Evolutionary conservation across 2,113 vertebrate genomes (phyloP).

Genomic region (Aegithalos caudatus): DNA sequence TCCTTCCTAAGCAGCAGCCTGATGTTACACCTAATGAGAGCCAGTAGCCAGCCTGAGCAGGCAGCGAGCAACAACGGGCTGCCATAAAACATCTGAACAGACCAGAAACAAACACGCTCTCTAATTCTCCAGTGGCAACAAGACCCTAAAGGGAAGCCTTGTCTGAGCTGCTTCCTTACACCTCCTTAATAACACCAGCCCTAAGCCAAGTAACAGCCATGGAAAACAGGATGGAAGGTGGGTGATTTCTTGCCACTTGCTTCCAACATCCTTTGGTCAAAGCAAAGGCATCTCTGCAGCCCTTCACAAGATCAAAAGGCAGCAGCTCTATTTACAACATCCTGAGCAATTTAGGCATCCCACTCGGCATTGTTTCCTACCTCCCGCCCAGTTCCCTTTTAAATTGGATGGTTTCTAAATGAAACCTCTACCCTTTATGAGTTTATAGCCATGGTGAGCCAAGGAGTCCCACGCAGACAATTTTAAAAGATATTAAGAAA

Average conservation of each 20-base stretch:
- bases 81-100: constrained; percentile 39
- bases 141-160: constrained; percentile 64
- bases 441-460: constrained; percentile 26
- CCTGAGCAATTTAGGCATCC: constrained; percentile 71
- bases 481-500: not conserved
- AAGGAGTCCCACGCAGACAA: not conserved
- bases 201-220: constrained; percentile 63
- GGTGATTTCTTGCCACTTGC: constrained; percentile 57
- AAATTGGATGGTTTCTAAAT: constrained; percentile 46
- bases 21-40: not conserved
- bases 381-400: constrained; percentile 49
- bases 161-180: constrained; percentile 76
- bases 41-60: not conserved
- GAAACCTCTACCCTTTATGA: constrained; percentile 44
- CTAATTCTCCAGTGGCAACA: constrained; percentile 30
- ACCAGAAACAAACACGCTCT: constrained; percentile 39
- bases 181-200: constrained; percentile 71
- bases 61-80: not conserved
- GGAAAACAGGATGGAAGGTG: constrained; percentile 60
- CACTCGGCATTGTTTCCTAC: constrained; percentile 60
- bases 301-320: constrained; percentile 71
- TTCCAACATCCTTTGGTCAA: constrained; percentile 66
- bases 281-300: constrained; percentile 18
- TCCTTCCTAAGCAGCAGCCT: not conserved
- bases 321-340: constrained; percentile 70